Percentiles rank a stretch among this genome's conserved stretches.
Conservation (phyloP, 2,888 invertebrate genomes). For the Agriopis leucophaearia region DNA sequence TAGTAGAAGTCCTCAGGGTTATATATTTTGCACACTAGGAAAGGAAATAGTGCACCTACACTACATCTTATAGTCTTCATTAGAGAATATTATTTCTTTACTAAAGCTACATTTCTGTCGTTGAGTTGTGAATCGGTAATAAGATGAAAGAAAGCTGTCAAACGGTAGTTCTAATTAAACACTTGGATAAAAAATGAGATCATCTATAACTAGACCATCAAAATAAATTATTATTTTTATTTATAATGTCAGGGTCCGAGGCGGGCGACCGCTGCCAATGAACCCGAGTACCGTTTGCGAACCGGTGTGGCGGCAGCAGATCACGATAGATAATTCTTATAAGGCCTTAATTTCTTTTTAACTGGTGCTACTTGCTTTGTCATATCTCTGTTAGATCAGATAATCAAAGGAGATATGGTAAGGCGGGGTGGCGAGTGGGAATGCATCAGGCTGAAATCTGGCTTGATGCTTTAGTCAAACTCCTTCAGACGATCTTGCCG, state of each 20-base stretch:
- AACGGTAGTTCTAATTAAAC: constrained; percentile 15
- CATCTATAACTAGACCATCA: constrained; percentile 14
- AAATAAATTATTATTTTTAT: constrained; percentile 9
- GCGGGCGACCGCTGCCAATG: constrained; percentile 66
- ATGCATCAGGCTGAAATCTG: too few species aligned
- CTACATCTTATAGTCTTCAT: too few species aligned
- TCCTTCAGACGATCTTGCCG: too few species aligned
- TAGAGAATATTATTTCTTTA: too few species aligned
- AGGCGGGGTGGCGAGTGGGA: too few species aligned
- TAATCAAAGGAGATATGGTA: too few species aligned
- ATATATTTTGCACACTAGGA: too few species aligned
- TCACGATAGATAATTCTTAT: constrained; percentile 27
- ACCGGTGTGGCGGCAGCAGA: constrained; percentile 57
- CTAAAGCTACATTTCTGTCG: too few species aligned
- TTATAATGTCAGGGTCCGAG: constrained; percentile 56
- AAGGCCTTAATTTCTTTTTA: constrained; percentile 38
- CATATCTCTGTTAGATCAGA: background rate
- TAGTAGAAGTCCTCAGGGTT: too few species aligned
- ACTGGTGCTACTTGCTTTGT: constrained; percentile 25
- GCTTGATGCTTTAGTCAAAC: too few species aligned
- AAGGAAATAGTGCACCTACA: too few species aligned
- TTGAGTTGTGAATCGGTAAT: background rate
- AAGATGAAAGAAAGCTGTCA: constrained; percentile 11
- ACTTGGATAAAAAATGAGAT: background rate
- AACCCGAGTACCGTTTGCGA: constrained; percentile 72